Evolutionary conservation across 2,113 vertebrate species (phyloP), one percentile per base, ranked within the genome.

Genomic region (Pangasianodon gigas): DNA sequence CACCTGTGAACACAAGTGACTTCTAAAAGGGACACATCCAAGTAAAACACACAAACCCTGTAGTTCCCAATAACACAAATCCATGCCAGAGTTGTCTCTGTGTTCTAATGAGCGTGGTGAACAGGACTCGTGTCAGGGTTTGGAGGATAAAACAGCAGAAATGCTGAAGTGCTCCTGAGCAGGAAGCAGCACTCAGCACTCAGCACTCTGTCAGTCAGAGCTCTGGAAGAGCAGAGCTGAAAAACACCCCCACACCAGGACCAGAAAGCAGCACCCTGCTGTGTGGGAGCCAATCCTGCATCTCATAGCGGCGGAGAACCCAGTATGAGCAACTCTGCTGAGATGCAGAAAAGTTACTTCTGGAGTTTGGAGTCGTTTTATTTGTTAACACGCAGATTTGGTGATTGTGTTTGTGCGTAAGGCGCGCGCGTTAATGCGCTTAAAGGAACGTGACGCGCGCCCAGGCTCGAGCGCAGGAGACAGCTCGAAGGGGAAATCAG

Each of bases 351-450:
- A 74, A 86, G 67, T 86, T 74, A 9, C 24, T 16, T 4, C 32
- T 83, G 81, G 32, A 58, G 54, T 37, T 24, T 44, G 1, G 32
- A 58, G 81, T 37, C 3, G 18, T 56, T 56, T 56, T 56, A 1
- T 37, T 11, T 84, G 56, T 26, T 60, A 41, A 41, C 18, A 5
- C 9, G 81, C 54, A 60, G 32, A 60, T 44, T 44, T 41, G 80
- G 29, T 60, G 80, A 37, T 32, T 32, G 80, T 0, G 80, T 83
- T 60, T 44, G 56, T 84, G 86, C 86, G 77, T 44, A 84, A 89
- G 41, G 88, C 52, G 67, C 79, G 67, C 79, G 65, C 81, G 84
- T 69, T 89, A 89, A 89, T 80, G 74, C 74, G 88, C 84, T 86
- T 86, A 79, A 26, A 26, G 10, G 29, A 44, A 65, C 84, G 71